These are phyloP conservation scores for Neopipo cinnamomea DNA, from an alignment of 2,113 vertebrate species.

Conservation along the genomic window DNA sequence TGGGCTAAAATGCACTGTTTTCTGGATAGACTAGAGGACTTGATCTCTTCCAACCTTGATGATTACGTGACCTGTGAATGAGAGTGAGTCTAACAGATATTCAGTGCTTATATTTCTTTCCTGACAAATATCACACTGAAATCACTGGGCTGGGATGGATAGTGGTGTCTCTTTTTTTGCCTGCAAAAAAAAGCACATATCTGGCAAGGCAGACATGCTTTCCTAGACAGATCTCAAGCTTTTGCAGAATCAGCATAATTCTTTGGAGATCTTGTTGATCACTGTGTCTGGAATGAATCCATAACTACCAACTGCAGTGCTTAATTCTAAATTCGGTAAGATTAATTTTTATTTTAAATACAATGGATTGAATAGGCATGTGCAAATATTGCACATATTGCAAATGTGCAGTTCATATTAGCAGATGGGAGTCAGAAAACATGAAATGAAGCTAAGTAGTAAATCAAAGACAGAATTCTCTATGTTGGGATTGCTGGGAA, in stretches of 20 bases:
- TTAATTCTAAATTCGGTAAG: neutral
- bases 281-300: neutral
- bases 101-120: neutral
- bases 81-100: neutral
- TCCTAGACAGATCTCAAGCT: neutral
- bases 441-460: neutral
- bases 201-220: neutral
- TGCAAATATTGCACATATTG: neutral
- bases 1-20: fast-evolving
- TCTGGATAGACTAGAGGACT: neutral
- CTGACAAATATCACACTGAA: neutral
- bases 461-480: neutral
- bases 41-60: neutral
- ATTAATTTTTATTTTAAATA: neutral
- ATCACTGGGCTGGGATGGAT: neutral
- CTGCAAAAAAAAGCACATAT: neutral
- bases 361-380: neutral
- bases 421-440: neutral
- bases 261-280: neutral
- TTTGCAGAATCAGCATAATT: neutral
- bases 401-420: neutral
- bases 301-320: neutral
- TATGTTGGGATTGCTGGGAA: neutral
- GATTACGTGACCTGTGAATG: fast-evolving
- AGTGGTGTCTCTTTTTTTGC: neutral